phyloP scores from a whole-genome alignment of 2,888 invertebrate genomes.

The Fragum fragum region DNA sequence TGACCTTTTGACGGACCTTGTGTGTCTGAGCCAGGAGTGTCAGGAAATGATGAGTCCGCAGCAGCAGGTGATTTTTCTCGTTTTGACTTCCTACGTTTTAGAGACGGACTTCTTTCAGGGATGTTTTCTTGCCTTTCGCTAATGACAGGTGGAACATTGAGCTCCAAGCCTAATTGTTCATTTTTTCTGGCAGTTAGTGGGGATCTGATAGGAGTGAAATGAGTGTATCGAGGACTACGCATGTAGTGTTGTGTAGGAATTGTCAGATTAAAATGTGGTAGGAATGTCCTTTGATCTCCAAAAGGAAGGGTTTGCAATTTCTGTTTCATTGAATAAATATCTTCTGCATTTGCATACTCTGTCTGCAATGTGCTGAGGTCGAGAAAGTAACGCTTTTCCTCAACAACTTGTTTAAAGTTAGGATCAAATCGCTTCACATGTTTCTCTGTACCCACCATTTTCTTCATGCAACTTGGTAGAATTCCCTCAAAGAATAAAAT shows the following conservation, averaged over 20 bases:
- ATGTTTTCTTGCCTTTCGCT: not conserved
- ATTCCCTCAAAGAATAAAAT: conserved; percentile 74
- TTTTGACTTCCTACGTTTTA: conserved; percentile 37
- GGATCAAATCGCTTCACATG: conserved; percentile 67
- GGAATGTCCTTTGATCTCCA: conserved; percentile 29
- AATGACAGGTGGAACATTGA: conserved; percentile 1
- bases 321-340: conserved; percentile 62
- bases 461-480: conserved; percentile 55
- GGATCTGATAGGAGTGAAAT: conserved; percentile 5
- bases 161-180: not conserved
- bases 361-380: conserved; percentile 74
- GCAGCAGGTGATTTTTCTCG: conserved; percentile 26
- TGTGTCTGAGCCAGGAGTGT: not conserved
- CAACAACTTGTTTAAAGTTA: conserved; percentile 58
- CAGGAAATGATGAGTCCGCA: not conserved
- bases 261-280: conserved; percentile 46
- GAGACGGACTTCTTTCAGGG: not conserved
- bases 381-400: conserved; percentile 67
- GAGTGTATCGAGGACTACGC: not conserved
- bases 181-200: conserved; percentile 2
- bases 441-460: conserved; percentile 62
- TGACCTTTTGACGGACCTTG: conserved; percentile 7
- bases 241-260: conserved; percentile 35
- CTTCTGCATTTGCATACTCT: conserved; percentile 71
- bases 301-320: conserved; percentile 49